These are phyloP conservation scores for Drosophila erecta DNA, from an alignment of 1,140 invertebrate genomes.

Conservation along the genomic window DNA sequence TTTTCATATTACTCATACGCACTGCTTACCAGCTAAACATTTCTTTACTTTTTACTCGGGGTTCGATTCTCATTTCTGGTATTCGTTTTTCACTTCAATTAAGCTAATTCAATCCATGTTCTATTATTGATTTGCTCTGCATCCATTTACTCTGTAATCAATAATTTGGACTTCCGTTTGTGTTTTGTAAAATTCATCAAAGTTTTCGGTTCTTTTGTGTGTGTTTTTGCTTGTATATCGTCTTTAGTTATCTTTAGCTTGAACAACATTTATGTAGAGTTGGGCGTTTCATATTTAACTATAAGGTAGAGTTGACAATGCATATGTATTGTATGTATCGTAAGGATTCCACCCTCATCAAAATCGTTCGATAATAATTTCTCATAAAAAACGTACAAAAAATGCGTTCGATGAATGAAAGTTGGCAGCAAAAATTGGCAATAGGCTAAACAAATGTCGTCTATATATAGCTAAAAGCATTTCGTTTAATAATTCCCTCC, in stretches of 20 bases:
- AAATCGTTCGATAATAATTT: constrained; percentile 15
- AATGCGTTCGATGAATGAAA: constrained; percentile 41
- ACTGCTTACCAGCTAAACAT: constrained; percentile 64
- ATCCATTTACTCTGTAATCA: constrained; percentile 48
- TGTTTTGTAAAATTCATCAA: constrained; percentile 77
- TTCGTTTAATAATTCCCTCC: constrained; percentile 8
- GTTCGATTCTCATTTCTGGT: constrained; percentile 27
- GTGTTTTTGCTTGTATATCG: constrained; percentile 35
- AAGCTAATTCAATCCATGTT: constrained; percentile 72
- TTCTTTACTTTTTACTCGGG: constrained; percentile 42
- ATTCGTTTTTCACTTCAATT: constrained; percentile 47
- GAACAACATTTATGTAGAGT: constrained; percentile 79
- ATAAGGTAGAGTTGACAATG: constrained; percentile 74
- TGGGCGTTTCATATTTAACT: constrained; percentile 70
- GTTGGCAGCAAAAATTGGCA: constrained; percentile 66
- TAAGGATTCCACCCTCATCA: constrained; percentile 32
- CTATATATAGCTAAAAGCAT: constrained; percentile 51
- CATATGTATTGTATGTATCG: constrained; percentile 66
- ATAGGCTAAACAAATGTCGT: constrained; percentile 47
- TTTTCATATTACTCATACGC: constrained; percentile 72
- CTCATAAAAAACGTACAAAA: constrained; percentile 52
- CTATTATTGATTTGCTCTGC: constrained; percentile 64
- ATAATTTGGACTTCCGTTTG: constrained; percentile 66
- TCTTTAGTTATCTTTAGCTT: constrained; percentile 53
- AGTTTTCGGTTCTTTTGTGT: constrained; percentile 47